Evolutionary conservation across 2,797 vertebrate genomes (phyloP).

Genomic region (Protonibea diacanthus): DNA sequence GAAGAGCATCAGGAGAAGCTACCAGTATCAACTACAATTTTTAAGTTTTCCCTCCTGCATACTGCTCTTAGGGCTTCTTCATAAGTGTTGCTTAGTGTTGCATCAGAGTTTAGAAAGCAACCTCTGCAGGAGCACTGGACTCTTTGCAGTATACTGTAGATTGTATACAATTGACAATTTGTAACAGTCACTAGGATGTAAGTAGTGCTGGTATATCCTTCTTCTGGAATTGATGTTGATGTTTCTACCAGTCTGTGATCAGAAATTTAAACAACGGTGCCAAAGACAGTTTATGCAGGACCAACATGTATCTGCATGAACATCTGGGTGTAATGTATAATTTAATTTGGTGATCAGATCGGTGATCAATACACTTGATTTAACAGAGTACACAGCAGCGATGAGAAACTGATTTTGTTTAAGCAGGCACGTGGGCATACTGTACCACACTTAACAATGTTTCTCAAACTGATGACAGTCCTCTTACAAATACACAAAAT

Average conservation of each 20-base stretch:
- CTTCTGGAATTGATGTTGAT: conserved; percentile 8
- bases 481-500: not conserved
- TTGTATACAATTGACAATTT: conserved; percentile 23
- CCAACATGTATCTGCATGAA: conserved; percentile 22
- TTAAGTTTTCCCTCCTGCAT: conserved; percentile 10
- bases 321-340: conserved; percentile 2
- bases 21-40: not conserved
- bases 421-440: not conserved
- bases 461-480: not conserved
- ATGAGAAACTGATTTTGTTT: not conserved
- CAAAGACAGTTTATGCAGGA: conserved; percentile 25
- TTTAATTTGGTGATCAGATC: not conserved
- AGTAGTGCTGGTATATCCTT: not conserved
- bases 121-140: conserved; percentile 24
- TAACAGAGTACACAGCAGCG: not conserved
- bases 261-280: conserved; percentile 15
- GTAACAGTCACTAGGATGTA: not conserved
- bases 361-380: not conserved
- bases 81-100: conserved; percentile 36
- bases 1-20: not conserved
- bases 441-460: too few relatives aligned
- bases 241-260: conserved; percentile 10
- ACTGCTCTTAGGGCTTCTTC: conserved; percentile 5
- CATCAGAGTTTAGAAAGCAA: conserved; percentile 48
- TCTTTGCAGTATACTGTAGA: conserved; percentile 18